Conservation (phyloP, 2,888 invertebrate species). For the Troides oblongomaculatus region DNA sequence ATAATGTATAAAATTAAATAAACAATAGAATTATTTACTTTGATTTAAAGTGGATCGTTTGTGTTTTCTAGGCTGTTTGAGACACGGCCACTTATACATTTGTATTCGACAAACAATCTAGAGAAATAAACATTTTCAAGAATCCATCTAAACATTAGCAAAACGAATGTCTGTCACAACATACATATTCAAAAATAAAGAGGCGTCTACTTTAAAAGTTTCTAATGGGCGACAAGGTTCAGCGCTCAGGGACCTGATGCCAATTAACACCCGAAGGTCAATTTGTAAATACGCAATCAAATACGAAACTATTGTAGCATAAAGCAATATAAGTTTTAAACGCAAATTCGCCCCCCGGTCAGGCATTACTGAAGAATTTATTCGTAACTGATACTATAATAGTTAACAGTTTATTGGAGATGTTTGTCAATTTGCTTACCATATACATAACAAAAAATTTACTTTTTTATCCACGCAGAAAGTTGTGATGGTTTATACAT, state of each 20-base stretch:
- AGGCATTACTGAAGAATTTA: slow-evolving; percentile 6
- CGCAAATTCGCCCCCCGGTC: slow-evolving; percentile 47
- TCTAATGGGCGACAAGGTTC: slow-evolving; percentile 1
- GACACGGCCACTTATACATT: too few relatives aligned
- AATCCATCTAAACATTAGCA: too few relatives aligned
- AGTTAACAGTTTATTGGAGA: background rate
- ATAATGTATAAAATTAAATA: too few relatives aligned
- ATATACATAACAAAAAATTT: background rate
- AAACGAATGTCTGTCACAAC: background rate
- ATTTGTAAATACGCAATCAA: slow-evolving; percentile 42
- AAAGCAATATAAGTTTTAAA: slow-evolving; percentile 55
- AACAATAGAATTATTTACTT: too few relatives aligned
- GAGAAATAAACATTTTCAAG: too few relatives aligned
- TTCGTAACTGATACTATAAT: background rate
- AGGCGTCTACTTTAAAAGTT: background rate
- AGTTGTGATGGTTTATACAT: too few relatives aligned
- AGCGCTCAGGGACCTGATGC: slow-evolving; percentile 41
- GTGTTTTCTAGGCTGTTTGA: too few relatives aligned
- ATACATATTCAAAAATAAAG: background rate
- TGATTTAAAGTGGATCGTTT: too few relatives aligned
- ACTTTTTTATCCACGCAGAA: too few relatives aligned
- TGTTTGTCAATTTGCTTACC: background rate
- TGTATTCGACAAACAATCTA: too few relatives aligned
- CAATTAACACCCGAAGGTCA: slow-evolving; percentile 57
- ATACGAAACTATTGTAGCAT: slow-evolving; percentile 46